Evolutionary conservation across 2,888 invertebrate genomes (phyloP).

Genomic region (Adelognathus sp.): DNA sequence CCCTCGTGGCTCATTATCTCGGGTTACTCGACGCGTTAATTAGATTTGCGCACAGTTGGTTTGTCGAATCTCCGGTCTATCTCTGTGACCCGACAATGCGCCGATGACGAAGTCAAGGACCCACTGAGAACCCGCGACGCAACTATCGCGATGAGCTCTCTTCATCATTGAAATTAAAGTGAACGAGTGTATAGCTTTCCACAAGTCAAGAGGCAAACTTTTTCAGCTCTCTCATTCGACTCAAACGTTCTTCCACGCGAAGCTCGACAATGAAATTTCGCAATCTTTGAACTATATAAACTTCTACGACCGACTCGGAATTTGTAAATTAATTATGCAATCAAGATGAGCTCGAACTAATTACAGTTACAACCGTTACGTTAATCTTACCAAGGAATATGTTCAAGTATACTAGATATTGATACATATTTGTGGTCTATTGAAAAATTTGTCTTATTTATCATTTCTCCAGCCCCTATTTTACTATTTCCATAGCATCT

Average conservation of each 20-base stretch:
- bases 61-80: neutral
- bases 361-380: too few relatives aligned
- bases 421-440: too few relatives aligned
- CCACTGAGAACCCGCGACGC: neutral
- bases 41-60: conserved; percentile 25
- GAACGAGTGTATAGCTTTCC: neutral
- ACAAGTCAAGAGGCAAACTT: neutral
- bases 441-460: too few relatives aligned
- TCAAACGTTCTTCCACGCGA: neutral
- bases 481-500: too few relatives aligned
- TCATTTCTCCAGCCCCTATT: too few relatives aligned
- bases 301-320: neutral
- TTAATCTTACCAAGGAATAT: too few relatives aligned
- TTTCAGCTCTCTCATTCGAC: neutral
- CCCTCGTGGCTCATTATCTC: conserved; percentile 37
- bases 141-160: neutral
- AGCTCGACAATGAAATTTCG: neutral
- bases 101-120: neutral
- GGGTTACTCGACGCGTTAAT: conserved; percentile 38
- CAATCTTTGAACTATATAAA: neutral
- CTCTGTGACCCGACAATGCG: conserved; percentile 21
- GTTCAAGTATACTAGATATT: too few relatives aligned
- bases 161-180: neutral
- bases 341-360: neutral
- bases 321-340: neutral